Evolutionary conservation across 2,888 invertebrate species (phyloP), one percentile per base, ranked within the genome.

Genomic region (Cantharis lateralis): DNA sequence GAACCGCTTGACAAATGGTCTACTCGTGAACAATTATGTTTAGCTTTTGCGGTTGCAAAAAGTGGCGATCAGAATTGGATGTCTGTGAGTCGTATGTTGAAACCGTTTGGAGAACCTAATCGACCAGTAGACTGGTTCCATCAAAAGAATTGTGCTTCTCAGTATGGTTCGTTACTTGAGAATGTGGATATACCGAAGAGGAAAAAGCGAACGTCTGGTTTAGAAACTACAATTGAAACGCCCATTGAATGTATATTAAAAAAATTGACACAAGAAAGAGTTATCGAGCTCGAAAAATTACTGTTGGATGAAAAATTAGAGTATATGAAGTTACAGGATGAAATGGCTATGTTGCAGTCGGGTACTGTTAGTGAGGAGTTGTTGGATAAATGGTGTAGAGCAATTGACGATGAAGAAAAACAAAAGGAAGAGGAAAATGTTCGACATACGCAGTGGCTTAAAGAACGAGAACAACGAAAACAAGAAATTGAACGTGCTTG

Each of bases 31-130:
- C 94, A 95, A 86, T 87, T 98, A 80, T 95, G 95, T 83, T 88
- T 98, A 66, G 96, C 96, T 0, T 96, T 96, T 0, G 95, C 96
- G 1, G 95, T 98, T 10, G 89, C 94, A 62, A 90, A 95, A 84
- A 95, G 94, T 84, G 96, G 96, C 0, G 96, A 97, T 86, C 96
- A 96, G 87, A 96, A 98, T 88, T 96, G 97, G 97, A 93, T 95
- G 91, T 94, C 96, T 0, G 96, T 96, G 1, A 95, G 95, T 69
- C 89, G 96, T 62, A 92, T 94, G 0, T 87, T 97, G 10, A 95
- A 95, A 89, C 92, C 94, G 13, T 93, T 94, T 81, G 93, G 93
- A 13, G 95, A 96, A 82, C 90, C 93, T 66, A 93, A 93, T 82
- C 89, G 95, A 76, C 95, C 94, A 0, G 88, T 91, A 0, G 97